Percentiles rank a stretch among this genome's conserved stretches.
phyloP scores from a whole-genome alignment of 2,113 vertebrate genomes.

The Camarhynchus parvulus region DNA sequence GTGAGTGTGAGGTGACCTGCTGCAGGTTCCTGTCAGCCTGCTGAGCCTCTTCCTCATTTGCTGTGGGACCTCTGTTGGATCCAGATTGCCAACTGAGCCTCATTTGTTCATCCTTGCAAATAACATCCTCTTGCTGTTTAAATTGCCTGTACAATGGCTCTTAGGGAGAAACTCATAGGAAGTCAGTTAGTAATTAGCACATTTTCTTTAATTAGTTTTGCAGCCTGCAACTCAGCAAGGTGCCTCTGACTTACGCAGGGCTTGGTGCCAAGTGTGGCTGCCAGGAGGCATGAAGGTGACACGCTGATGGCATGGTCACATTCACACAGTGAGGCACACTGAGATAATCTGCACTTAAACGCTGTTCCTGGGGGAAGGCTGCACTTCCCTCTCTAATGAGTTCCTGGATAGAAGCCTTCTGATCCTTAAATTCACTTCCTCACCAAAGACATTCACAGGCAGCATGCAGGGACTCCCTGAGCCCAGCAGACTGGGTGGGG shows the following conservation, averaged over 20 bases:
- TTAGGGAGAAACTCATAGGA: not conserved
- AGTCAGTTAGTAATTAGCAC: not conserved
- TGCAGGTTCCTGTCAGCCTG: not conserved
- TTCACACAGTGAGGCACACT: not conserved
- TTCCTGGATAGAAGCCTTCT: not conserved
- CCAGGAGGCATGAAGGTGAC: not conserved
- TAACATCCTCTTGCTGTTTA: not conserved
- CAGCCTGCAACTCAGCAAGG: not conserved
- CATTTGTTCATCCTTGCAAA: not conserved
- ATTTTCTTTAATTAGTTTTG: not conserved
- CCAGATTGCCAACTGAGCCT: not conserved
- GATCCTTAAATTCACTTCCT: not conserved
- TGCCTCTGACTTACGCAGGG: not conserved
- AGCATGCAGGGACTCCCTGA: not conserved
- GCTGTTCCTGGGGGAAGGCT: not conserved
- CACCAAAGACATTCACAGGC: not conserved
- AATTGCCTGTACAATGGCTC: not conserved
- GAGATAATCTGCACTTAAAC: not conserved
- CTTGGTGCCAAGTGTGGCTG: not conserved
- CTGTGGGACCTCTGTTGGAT: not conserved
- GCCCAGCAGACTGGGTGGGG: not conserved
- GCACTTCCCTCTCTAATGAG: not conserved
- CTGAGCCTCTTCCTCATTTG: not conserved
- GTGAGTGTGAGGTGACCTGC: not conserved
- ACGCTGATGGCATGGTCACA: not conserved